phyloP scores from a whole-genome alignment of 2,797 vertebrate species.

The Neostethus bicornis region DNA sequence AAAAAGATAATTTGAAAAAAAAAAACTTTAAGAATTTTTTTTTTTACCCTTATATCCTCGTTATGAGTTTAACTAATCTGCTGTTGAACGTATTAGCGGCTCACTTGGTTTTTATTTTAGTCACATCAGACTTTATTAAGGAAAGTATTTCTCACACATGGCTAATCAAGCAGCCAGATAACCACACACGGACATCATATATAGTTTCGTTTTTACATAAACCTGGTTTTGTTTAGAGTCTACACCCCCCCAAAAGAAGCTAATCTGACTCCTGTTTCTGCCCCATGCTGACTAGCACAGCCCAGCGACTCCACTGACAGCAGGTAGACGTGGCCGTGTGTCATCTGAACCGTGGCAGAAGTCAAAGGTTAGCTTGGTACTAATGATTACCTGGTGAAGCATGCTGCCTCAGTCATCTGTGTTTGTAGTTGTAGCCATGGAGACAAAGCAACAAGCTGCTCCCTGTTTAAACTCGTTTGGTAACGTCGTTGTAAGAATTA shows the following conservation, averaged over 20 bases:
- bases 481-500: not conserved
- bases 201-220: slow-evolving; percentile 2
- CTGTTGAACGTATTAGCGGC: too few relatives aligned
- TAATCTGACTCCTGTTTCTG: not conserved
- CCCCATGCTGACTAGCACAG: slow-evolving; percentile 22
- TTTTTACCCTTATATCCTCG: too few relatives aligned
- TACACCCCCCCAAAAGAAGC: not conserved
- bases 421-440: slow-evolving; percentile 56
- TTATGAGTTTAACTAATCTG: too few relatives aligned
- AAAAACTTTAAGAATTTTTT: too few relatives aligned
- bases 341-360: slow-evolving; percentile 38
- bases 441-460: slow-evolving; percentile 35
- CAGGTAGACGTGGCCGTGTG: slow-evolving; percentile 64
- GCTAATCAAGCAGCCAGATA: slow-evolving; percentile 13
- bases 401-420: slow-evolving; percentile 16
- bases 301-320: slow-evolving; percentile 52
- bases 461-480: not conserved
- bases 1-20: too few relatives aligned
- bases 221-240: not conserved
- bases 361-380: slow-evolving; percentile 55
- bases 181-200: not conserved
- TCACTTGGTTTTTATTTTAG: too few relatives aligned
- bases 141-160: slow-evolving; percentile 12
- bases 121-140: too few relatives aligned
- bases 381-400: slow-evolving; percentile 65